Evolutionary conservation across 2,113 vertebrate species (phyloP), one percentile per base, ranked within the genome.

Genomic region (Epinephelus lanceolatus): DNA sequence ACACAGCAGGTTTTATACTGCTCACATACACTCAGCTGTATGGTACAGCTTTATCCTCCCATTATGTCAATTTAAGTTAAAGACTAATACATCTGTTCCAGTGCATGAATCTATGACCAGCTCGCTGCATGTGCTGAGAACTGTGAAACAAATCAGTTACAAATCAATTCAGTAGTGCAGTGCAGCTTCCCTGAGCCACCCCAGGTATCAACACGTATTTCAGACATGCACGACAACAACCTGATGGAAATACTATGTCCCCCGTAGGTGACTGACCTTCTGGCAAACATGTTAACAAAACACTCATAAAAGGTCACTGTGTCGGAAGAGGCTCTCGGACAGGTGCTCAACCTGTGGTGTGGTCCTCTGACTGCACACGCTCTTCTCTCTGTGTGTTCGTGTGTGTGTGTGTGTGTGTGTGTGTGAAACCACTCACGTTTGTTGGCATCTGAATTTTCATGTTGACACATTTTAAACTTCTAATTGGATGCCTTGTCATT

Each of bases 231-330:
- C 62, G 81, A 62, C 71, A 82, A 71, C 55, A n/a, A 57, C 3
- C 18, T 23, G 37, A 70, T 78, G 27, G 70, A 71, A 85, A 74
- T 37, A 75, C 47, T 33, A 6, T 69, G 79, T 67, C 70, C 78
- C 17, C 67, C 40, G 40, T 61, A 66, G 84, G 55, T 76, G 78
- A 62, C 78, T 79, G 76, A 90, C 88, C 84, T 87, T 83, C 33
- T 40, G 37, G 40, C 40, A 67, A 15, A 59, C 30, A 14, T 65
- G 30, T 68, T 73, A 82, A 59, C 65, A 69, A 80, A 86, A 73
- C 76, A 69, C 6, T 69, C 40, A 59, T 13, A 62, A 86, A 80
- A 90, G 86, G 83, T 86, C 63, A 72, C 6, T 4, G 0, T 59
- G 60, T 78, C 73, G 84, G 59, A 81, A 78, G 72, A 70, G 42